A percentile compares a stretch with the other conserved stretches of the same genome.
Conservation (phyloP, 2,797 vertebrate genomes). For the Buceros bicornis region DNA sequence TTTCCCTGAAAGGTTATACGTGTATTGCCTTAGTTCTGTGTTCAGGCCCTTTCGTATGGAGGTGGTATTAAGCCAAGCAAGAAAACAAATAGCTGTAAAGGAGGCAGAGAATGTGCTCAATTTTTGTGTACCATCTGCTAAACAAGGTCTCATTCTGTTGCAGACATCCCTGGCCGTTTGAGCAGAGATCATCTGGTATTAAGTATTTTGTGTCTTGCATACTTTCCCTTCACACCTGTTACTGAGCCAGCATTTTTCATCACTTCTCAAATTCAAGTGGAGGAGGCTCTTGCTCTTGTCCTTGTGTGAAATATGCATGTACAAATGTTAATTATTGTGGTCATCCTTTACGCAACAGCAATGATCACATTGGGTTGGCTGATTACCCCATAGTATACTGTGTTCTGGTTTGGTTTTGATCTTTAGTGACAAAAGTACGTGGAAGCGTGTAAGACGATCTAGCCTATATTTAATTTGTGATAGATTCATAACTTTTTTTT, state of each 20-base stretch:
- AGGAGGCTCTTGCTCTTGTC: neutral
- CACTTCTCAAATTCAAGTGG: neutral
- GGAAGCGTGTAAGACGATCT: too few species aligned
- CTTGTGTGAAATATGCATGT: neutral
- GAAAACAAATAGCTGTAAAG: neutral
- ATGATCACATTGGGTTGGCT: fast-evolving
- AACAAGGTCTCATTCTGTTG: neutral
- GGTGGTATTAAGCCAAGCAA: neutral
- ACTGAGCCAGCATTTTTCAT: neutral
- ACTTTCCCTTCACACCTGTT: neutral
- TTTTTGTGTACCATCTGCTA: neutral
- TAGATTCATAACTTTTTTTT: neutral
- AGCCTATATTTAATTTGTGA: neutral
- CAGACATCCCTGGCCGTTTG: neutral
- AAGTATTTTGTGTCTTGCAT: neutral
- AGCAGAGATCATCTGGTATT: neutral
- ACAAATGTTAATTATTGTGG: fast-evolving
- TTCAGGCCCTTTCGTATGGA: neutral
- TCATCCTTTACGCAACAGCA: neutral
- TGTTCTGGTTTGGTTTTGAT: neutral
- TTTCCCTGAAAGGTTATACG: neutral
- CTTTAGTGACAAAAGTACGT: neutral
- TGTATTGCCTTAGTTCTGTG: neutral
- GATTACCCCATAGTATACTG: fast-evolving
- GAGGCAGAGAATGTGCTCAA: neutral